Percentiles rank a stretch among this genome's conserved stretches.
Conservation (phyloP, 2,113 vertebrate genomes). For the Zosterops lateralis region DNA sequence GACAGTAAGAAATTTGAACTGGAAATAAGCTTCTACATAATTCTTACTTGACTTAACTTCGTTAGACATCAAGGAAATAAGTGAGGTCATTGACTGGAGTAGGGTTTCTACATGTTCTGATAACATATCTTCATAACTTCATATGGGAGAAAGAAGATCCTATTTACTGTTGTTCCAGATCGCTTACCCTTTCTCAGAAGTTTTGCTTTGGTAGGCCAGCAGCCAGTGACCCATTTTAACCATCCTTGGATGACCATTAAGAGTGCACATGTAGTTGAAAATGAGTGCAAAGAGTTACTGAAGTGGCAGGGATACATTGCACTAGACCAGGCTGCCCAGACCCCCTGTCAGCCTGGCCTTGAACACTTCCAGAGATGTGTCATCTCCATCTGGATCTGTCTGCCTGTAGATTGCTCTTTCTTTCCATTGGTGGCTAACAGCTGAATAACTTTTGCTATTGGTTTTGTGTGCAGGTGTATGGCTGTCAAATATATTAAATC, state of each 20-base stretch:
- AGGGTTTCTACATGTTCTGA: not conserved
- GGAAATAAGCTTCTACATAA: not conserved
- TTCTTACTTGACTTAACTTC: not conserved
- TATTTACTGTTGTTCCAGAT: not conserved
- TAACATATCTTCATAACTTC: not conserved
- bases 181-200: not conserved
- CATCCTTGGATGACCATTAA: not conserved
- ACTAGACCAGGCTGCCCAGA: no score
- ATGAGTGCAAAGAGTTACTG: not conserved
- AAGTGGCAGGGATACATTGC: not conserved
- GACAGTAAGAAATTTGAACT: not conserved
- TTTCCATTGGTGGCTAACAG: not conserved
- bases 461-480: not conserved
- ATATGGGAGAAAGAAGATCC: not conserved
- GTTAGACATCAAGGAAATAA: not conserved
- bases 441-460: not conserved
- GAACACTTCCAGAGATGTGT: not conserved
- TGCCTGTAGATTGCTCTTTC: not conserved
- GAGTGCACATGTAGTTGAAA: not conserved
- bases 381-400: not conserved
- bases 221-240: not conserved
- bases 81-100: not conserved
- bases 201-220: not conserved
- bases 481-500: not conserved
- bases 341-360: not conserved